Conservation (phyloP, 2,797 vertebrate genomes). For the Chaetophractus vellerosus region DNA sequence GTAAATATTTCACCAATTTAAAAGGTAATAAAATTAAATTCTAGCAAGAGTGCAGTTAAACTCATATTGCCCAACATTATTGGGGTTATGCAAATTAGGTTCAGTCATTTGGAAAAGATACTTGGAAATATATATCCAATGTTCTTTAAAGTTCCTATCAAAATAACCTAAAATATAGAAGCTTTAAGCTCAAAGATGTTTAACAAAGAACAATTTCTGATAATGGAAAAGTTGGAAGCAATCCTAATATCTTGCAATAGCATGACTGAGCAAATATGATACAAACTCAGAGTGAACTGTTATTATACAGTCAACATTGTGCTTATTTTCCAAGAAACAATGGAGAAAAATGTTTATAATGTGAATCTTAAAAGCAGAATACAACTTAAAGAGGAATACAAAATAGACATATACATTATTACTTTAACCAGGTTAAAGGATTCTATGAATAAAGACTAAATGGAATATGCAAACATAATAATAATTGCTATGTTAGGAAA, state of each 20-base stretch:
- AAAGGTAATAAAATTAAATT: slow-evolving; percentile 47
- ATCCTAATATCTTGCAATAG: slow-evolving; percentile 28
- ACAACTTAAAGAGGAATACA: slow-evolving; percentile 47
- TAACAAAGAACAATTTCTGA: not conserved
- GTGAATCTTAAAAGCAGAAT: slow-evolving; percentile 19
- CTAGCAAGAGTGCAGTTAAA: not conserved
- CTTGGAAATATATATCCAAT: slow-evolving; percentile 14
- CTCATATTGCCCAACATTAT: not conserved
- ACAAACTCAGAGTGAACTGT: not conserved
- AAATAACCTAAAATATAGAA: slow-evolving; percentile 45
- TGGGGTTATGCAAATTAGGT: not conserved
- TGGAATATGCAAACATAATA: not conserved
- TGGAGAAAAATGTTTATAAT: not conserved
- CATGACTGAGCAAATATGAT: not conserved
- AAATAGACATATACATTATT: not conserved
- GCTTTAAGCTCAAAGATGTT: slow-evolving; percentile 1
- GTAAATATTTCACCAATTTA: slow-evolving; percentile 45
- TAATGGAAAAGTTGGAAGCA: not conserved
- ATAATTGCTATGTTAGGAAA: not conserved
- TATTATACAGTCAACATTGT: not conserved
- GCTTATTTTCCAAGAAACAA: slow-evolving; percentile 37
- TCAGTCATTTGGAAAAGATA: not conserved
- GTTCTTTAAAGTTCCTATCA: not conserved
- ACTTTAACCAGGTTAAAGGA: not conserved
- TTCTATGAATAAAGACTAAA: not conserved